Conservation (phyloP, 2,888 invertebrate species). For the Blastobasis adustella region DNA sequence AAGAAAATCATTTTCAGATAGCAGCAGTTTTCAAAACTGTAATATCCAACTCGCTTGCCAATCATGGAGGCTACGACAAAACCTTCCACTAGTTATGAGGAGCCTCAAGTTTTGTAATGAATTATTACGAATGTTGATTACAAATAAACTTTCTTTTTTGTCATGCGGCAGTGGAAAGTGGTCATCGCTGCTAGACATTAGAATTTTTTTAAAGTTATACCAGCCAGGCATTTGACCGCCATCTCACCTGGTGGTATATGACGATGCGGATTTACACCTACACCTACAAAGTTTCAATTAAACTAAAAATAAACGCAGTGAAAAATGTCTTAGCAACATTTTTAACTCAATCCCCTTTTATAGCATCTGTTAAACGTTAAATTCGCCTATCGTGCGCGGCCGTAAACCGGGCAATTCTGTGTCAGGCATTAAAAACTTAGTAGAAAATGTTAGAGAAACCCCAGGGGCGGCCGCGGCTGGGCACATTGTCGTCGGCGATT, state of each 20-base stretch:
- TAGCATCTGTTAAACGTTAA: neutral
- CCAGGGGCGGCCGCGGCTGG: neutral
- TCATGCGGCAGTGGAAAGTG: no score
- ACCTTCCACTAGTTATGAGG: no score
- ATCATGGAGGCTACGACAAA: no score
- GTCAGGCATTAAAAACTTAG: neutral
- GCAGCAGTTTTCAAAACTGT: no score
- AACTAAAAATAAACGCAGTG: no score
- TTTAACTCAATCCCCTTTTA: neutral
- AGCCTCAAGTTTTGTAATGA: no score
- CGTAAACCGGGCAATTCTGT: neutral
- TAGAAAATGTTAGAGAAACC: slow-evolving; percentile 1
- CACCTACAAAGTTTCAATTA: no score
- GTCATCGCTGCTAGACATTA: neutral
- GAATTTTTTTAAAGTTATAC: neutral
- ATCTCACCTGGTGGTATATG: neutral
- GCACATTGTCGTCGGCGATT: neutral
- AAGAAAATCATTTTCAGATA: no score
- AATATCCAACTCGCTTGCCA: no score
- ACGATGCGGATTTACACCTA: neutral
- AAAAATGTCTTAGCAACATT: no score
- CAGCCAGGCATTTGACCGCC: neutral
- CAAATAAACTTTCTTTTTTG: no score
- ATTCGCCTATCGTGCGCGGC: neutral
- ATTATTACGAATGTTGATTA: no score